Evolutionary conservation across 1,140 invertebrate genomes (phyloP).

Genomic region (Aphidius ervi): DNA sequence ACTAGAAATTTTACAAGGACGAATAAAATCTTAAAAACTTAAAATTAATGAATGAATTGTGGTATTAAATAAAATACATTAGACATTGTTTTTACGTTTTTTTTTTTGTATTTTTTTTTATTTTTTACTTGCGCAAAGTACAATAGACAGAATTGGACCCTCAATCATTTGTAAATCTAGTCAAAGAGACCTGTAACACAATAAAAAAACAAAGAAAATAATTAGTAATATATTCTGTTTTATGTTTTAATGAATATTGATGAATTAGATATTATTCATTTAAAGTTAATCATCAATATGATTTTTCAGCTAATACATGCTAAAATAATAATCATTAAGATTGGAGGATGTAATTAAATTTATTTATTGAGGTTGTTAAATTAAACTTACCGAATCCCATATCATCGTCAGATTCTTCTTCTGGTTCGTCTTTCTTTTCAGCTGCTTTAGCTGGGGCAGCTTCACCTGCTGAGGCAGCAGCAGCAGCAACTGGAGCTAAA

Average conservation of each 20-base stretch:
- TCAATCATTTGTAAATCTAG: conserved; percentile 41
- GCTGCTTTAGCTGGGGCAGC: conserved; percentile 62
- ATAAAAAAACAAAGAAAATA: conserved; percentile 30
- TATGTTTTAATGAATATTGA: conserved; percentile 2
- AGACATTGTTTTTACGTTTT: too few species aligned
- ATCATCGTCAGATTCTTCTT: conserved; percentile 86
- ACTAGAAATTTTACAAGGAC: too few species aligned
- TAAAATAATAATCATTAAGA: conserved; percentile 45
- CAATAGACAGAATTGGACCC: too few species aligned
- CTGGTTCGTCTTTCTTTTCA: conserved; percentile 80
- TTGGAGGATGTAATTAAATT: conserved; percentile 8
- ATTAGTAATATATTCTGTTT: conserved; percentile 3
- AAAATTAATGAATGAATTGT: too few species aligned
- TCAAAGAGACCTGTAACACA: conserved; percentile 70
- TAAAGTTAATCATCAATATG: conserved; percentile 46
- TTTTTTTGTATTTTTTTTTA: too few species aligned
- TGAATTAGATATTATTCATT: conserved; percentile 23
- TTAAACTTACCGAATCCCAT: conserved; percentile 83
- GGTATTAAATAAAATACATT: too few species aligned
- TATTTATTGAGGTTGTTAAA: too few species aligned
- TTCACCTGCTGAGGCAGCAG: conserved; percentile 64
- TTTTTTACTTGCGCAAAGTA: too few species aligned
- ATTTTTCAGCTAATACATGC: conserved; percentile 56
- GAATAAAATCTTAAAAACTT: too few species aligned
- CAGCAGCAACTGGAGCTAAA: conserved; percentile 48